These are phyloP conservation scores for Mesembrinibis cayennensis DNA, from an alignment of 2,113 vertebrate genomes.

Conservation along the genomic window DNA sequence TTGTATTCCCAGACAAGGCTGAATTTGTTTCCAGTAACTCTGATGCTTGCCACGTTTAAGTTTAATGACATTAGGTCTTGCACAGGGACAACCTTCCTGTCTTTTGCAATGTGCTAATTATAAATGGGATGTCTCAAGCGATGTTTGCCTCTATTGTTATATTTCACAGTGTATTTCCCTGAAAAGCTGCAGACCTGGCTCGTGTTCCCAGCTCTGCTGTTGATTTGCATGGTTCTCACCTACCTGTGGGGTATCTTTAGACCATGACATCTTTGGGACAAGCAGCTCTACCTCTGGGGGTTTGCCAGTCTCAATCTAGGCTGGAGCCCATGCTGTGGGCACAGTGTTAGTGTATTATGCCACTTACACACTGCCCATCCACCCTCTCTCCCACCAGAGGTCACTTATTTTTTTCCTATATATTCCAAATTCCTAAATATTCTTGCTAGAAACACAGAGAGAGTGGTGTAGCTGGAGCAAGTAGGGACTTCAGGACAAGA, in stretches of 20 bases:
- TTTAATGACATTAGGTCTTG: neutral
- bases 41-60: constrained; percentile 3
- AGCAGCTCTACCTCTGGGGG: neutral
- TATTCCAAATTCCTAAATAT: neutral
- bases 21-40: neutral
- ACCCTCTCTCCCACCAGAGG: neutral
- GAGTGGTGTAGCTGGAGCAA: neutral
- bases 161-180: neutral
- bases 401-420: neutral
- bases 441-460: neutral
- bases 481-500: neutral
- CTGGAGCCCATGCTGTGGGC: neutral
- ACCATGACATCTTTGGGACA: too few relatives aligned
- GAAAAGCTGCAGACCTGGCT: neutral
- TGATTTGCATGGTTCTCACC: neutral
- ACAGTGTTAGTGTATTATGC: too few relatives aligned
- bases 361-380: neutral
- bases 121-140: neutral
- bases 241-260: fast-evolving
- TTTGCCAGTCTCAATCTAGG: neutral
- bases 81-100: neutral
- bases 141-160: neutral
- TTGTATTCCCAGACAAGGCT: neutral
- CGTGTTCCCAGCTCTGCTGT: neutral
- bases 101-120: neutral